Evolutionary conservation across 2,888 invertebrate species (phyloP).

Genomic region (Hypomecis atomaria): DNA sequence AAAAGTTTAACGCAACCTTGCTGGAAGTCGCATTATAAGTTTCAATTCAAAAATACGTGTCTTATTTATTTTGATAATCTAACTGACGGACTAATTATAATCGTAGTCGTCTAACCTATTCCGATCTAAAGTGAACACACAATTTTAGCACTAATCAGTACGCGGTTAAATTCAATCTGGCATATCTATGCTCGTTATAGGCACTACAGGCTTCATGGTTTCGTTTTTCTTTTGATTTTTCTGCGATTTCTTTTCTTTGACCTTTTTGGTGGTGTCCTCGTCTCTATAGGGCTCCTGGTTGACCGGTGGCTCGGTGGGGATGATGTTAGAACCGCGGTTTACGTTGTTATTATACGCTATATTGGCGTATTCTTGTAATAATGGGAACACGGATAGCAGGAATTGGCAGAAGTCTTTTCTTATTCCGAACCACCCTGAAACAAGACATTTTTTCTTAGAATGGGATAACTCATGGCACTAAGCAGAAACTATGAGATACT

Average conservation of each 20-base stretch:
- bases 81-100: too few species aligned
- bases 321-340: conserved; percentile 59
- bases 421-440: conserved; percentile 99
- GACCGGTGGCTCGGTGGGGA: conserved; percentile 69
- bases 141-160: conserved; percentile 48
- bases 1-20: too few species aligned
- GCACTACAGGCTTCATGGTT: conserved; percentile 93
- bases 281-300: conserved; percentile 78
- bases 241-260: conserved; percentile 85
- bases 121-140: conserved; percentile 73
- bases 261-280: conserved; percentile 75
- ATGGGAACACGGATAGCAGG: conserved; percentile 96
- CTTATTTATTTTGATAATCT: too few species aligned
- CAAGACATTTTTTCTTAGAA: too few species aligned
- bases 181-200: conserved; percentile 95
- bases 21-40: too few species aligned
- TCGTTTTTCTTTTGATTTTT: conserved; percentile 91
- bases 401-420: conserved; percentile 99
- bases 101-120: too few species aligned
- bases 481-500: too few species aligned
- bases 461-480: too few species aligned
- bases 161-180: conserved; percentile 88
- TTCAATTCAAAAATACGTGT: too few species aligned
- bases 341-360: conserved; percentile 94
- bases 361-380: conserved; percentile 99